A percentile compares a stretch with the other conserved stretches of the same genome.
phyloP scores from a whole-genome alignment of 2,888 invertebrate species.

The Diabrotica balteata region DNA sequence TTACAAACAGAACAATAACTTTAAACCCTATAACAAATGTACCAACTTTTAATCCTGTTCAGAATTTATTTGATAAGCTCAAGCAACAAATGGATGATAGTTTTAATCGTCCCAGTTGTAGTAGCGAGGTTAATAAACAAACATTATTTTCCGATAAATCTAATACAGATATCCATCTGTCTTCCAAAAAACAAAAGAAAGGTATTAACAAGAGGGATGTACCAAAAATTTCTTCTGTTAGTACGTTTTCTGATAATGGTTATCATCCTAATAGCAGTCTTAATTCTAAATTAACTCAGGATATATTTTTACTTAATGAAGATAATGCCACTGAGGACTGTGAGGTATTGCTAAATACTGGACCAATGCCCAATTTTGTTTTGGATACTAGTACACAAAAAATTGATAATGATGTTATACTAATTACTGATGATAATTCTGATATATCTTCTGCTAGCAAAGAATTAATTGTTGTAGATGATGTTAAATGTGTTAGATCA shows the following conservation, averaged over 20 bases:
- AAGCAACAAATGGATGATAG: constrained; percentile 32
- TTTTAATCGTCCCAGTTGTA: constrained; percentile 2
- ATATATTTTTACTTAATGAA: constrained; percentile 14
- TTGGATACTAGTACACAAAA: neutral
- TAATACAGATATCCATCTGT: constrained; percentile 1
- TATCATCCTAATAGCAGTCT: constrained; percentile 9
- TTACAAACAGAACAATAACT: constrained; percentile 18
- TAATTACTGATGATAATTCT: constrained; percentile 10
- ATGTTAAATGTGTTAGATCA: constrained; percentile 9
- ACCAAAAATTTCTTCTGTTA: constrained; percentile 10
- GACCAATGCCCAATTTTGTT: constrained; percentile 5
- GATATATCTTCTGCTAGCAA: constrained; percentile 5
- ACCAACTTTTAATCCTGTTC: constrained; percentile 37
- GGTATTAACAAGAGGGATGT: constrained; percentile 11
- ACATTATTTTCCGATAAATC: constrained; percentile 8
- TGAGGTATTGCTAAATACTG: constrained; percentile 7
- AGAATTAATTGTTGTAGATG: constrained; percentile 6
- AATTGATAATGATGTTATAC: constrained; percentile 11
- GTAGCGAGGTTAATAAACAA: constrained; percentile 8
- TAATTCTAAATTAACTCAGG: neutral
- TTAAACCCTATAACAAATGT: constrained; percentile 20
- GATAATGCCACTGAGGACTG: neutral
- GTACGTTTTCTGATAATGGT: constrained; percentile 14
- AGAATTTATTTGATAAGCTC: constrained; percentile 38
- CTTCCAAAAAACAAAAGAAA: constrained; percentile 20